Base-by-base conservation (phyloP, 53 echinoderm and acorn worm genomes). In the Antedon mediterranea region DNA sequence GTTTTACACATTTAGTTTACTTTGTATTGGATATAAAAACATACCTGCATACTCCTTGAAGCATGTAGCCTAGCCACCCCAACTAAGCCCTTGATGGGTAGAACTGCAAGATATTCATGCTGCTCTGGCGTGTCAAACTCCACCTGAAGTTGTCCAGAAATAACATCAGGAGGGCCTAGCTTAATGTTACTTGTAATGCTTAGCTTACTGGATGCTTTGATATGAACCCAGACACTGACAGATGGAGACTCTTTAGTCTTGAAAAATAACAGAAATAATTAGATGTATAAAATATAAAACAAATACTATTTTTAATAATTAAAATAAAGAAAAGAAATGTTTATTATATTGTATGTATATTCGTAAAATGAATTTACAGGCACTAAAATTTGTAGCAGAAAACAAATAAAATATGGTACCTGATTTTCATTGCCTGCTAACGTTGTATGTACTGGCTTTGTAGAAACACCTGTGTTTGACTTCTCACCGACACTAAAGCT, bases 111-210 rank as follows among this genome's bases (percentile, higher is more conserved):
- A 34, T 91, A 73, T 43, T 89, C 71, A 13, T 80, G 71, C 20
- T 83, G 83, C 3, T 89, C 90, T 0, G 94, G 94, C 6, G 91
- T 89, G 32, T 94, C 94, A 71, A 94, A 76, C 71, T 87, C 91
- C 15, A 87, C 76, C 74, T 94, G 85, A 75, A 94, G 70, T 72
- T 87, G 81, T 30, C 89, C 87, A 14, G 80, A 77, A 31, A 89
- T 76, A 31, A 41, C 75, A 71, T 94, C 94, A 0, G 91, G 84
- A 4, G 85, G 78, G 3, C 77, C 82, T 31, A 83, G 75, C 11
- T 57, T 57, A 11, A 13, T 23, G 23, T 26, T 57, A 18, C 57
- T 18, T 18, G 14, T 57, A 57, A 13, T 57, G 26, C 57, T 57
- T 57, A 57, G 57, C 57, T 18, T 57, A 18, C 57, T 23, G 57